Percentiles rank a stretch among this genome's conserved stretches.
These are phyloP conservation scores for Mamestra brassicae DNA, from an alignment of 2,888 invertebrate genomes.

Conservation along the genomic window DNA sequence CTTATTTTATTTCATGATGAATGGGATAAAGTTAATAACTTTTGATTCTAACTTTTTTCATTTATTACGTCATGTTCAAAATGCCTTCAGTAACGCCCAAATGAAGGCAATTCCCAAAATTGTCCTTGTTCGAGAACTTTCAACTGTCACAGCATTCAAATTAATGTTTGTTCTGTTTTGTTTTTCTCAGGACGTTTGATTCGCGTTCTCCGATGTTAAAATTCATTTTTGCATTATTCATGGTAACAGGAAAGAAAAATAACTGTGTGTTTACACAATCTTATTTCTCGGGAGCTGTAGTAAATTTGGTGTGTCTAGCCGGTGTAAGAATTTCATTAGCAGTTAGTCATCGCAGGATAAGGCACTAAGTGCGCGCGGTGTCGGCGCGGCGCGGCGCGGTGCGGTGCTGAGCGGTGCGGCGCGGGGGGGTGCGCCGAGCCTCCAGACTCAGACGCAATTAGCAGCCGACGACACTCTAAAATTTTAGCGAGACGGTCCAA, in stretches of 20 bases:
- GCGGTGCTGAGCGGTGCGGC: conserved; percentile 22
- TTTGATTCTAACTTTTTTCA: conserved; percentile 90
- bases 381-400: conserved; percentile 50
- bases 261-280: conserved; percentile 66
- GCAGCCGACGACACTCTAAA: conserved; percentile 88
- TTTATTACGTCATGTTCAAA: conserved; percentile 89
- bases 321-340: conserved; percentile 79
- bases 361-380: conserved; percentile 69
- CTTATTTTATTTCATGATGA: conserved; percentile 85
- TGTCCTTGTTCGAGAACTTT: conserved; percentile 87
- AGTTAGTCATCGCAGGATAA: conserved; percentile 77
- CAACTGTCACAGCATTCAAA: conserved; percentile 89
- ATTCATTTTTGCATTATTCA: conserved; percentile 76
- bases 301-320: conserved; percentile 72
- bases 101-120: conserved; percentile 89
- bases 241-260: conserved; percentile 67
- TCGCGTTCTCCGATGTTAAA: conserved; percentile 79
- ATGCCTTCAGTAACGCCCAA: conserved; percentile 85
- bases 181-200: conserved; percentile 86
- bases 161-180: conserved; percentile 90
- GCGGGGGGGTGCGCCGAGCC: conserved; percentile 66
- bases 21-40: conserved; percentile 91
- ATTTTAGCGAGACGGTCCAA: conserved; percentile 90
- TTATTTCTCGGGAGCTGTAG: conserved; percentile 62
- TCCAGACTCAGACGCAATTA: conserved; percentile 87